Percentiles rank a stretch among this genome's conserved stretches.
phyloP scores from a whole-genome alignment of 2,113 vertebrate genomes.

The Notarius quadriscutis region DNA sequence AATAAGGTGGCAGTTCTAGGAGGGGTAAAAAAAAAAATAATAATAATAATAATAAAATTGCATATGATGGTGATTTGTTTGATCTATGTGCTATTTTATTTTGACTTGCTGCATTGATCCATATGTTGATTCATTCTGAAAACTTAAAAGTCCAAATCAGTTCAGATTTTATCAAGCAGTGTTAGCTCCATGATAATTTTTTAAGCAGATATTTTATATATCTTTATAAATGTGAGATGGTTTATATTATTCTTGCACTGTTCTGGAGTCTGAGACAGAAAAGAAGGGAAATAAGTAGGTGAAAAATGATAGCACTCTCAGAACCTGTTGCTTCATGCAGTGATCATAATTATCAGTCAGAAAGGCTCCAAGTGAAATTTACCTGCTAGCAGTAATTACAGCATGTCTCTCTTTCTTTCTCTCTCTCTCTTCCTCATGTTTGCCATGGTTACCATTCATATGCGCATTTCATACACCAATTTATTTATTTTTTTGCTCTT shows the following conservation, averaged over 20 bases:
- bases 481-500: background rate
- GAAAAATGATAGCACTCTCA: slow-evolving; percentile 21
- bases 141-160: background rate
- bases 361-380: slow-evolving; percentile 54
- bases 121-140: background rate
- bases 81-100: background rate
- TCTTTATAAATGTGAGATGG: background rate
- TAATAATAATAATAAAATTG: no score
- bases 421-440: slow-evolving; percentile 21
- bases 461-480: background rate
- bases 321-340: slow-evolving; percentile 54
- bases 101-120: background rate
- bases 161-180: background rate
- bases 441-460: slow-evolving; percentile 32
- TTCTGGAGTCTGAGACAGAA: slow-evolving; percentile 8
- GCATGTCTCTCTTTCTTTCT: slow-evolving; percentile 30
- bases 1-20: no score
- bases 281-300: slow-evolving; percentile 3
- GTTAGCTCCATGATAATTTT: background rate
- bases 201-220: background rate
- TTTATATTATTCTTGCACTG: slow-evolving; percentile 27
- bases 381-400: slow-evolving; percentile 58
- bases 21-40: no score
- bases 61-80: background rate
- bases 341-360: slow-evolving; percentile 51